These are phyloP conservation scores for Deroplatys truncata DNA, from an alignment of 2,888 invertebrate genomes.

Conservation along the genomic window DNA sequence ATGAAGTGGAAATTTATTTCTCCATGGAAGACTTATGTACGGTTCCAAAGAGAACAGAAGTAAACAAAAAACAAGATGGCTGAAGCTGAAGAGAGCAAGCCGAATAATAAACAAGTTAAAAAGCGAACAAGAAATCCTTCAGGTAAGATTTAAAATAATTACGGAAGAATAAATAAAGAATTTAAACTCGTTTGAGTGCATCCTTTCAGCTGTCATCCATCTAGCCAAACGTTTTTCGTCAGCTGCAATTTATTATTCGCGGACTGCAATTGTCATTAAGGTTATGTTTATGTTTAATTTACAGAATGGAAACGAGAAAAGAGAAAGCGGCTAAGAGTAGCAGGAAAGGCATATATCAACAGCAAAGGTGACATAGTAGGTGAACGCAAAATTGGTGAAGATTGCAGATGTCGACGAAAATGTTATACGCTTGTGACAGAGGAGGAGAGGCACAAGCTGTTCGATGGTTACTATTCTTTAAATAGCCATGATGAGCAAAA, in stretches of 20 bases:
- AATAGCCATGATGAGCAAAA: slow-evolving; percentile 57
- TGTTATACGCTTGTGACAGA: slow-evolving; percentile 53
- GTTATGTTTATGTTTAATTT: slow-evolving; percentile 15
- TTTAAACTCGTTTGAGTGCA: neutral
- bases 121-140: slow-evolving; percentile 24
- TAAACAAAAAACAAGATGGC: slow-evolving; percentile 18
- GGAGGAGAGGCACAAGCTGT: slow-evolving; percentile 50
- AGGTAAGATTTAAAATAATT: neutral
- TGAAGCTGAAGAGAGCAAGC: slow-evolving; percentile 17
- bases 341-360: slow-evolving; percentile 54
- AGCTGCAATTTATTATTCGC: neutral
- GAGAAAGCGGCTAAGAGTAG: slow-evolving; percentile 53
- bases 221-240: neutral
- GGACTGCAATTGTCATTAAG: neutral
- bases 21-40: neutral
- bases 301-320: slow-evolving; percentile 58
- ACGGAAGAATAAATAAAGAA: neutral
- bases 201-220: neutral
- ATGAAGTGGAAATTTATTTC: too few relatives aligned
- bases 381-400: slow-evolving; percentile 51
- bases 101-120: slow-evolving; percentile 16
- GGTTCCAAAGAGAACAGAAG: neutral
- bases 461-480: slow-evolving; percentile 54
- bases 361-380: slow-evolving; percentile 54
- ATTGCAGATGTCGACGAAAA: slow-evolving; percentile 52